Evolutionary conservation across 2,888 invertebrate species (phyloP).

Genomic region (Alloscopus bannaensis): DNA sequence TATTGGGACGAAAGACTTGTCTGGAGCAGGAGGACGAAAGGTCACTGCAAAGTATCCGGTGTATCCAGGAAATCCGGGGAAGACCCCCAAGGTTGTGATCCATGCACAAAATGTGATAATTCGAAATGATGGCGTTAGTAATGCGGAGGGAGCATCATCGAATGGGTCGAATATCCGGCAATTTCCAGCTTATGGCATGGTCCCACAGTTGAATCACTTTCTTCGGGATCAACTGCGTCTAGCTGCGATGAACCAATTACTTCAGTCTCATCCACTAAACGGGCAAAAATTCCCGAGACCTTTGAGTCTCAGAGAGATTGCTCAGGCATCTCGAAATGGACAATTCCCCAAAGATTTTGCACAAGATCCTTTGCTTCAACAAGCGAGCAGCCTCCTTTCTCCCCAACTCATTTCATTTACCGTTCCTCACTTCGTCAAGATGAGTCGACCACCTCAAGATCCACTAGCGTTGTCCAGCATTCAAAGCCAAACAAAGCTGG

Average conservation of each 20-base stretch:
- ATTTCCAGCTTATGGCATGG: slow-evolving; percentile 29
- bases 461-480: neutral
- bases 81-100: slow-evolving; percentile 31
- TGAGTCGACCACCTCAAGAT: slow-evolving; percentile 12
- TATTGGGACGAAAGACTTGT: slow-evolving; percentile 4
- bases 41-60: slow-evolving; percentile 29
- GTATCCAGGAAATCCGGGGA: slow-evolving; percentile 16
- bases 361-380: slow-evolving; percentile 2
- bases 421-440: slow-evolving; percentile 25
- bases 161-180: slow-evolving; percentile 10
- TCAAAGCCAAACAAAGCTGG: slow-evolving; percentile 6
- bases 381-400: neutral
- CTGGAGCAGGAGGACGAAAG: neutral
- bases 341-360: slow-evolving; percentile 27
- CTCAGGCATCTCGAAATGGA: slow-evolving; percentile 49
- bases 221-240: slow-evolving; percentile 37
- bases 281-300: slow-evolving; percentile 37
- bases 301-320: slow-evolving; percentile 32
- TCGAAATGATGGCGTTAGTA: neutral
- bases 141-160: neutral
- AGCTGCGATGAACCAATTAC: slow-evolving; percentile 27
- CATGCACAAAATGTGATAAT: slow-evolving; percentile 57
- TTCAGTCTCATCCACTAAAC: slow-evolving; percentile 33
- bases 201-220: slow-evolving; percentile 35
- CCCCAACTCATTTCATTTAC: slow-evolving; percentile 6